Percentiles rank a stretch among this genome's conserved stretches.
phyloP scores from a whole-genome alignment of 2,113 vertebrate genomes.

The Tympanuchus pallidicinctus region DNA sequence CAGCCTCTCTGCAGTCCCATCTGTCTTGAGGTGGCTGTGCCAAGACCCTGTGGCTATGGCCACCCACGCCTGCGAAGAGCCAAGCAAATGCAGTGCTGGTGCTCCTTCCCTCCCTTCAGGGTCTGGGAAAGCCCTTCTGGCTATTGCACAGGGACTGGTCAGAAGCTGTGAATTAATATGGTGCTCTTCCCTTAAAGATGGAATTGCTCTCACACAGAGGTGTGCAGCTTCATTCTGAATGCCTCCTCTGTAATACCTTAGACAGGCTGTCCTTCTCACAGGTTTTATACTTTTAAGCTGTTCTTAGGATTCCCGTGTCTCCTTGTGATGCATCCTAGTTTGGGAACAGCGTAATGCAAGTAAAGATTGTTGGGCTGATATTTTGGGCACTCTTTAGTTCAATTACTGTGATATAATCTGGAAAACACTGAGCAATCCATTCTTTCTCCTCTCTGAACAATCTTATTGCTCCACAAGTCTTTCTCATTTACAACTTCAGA shows the following conservation, averaged over 20 bases:
- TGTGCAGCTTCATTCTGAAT: neutral
- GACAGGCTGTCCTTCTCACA: neutral
- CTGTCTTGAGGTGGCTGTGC: fast-evolving
- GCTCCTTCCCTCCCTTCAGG: neutral
- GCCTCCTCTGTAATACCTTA: neutral
- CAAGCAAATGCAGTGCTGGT: neutral
- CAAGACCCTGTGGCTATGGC: neutral
- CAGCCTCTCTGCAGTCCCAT: neutral
- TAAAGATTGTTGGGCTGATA: neutral
- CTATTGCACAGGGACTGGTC: neutral
- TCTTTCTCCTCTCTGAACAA: neutral
- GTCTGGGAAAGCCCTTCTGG: neutral
- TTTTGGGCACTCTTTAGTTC: neutral
- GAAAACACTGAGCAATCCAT: neutral
- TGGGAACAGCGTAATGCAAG: neutral
- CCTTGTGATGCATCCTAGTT: neutral
- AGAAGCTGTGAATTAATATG: fast-evolving
- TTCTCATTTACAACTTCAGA: conserved; percentile 2
- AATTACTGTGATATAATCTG: neutral
- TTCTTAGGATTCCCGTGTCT: neutral
- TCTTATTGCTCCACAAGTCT: neutral
- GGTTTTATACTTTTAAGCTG: neutral
- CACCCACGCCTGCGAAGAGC: neutral
- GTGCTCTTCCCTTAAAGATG: neutral
- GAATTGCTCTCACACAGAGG: neutral